These are phyloP conservation scores for Xiphias gladius DNA, from an alignment of 2,113 vertebrate genomes.

Conservation along the genomic window DNA sequence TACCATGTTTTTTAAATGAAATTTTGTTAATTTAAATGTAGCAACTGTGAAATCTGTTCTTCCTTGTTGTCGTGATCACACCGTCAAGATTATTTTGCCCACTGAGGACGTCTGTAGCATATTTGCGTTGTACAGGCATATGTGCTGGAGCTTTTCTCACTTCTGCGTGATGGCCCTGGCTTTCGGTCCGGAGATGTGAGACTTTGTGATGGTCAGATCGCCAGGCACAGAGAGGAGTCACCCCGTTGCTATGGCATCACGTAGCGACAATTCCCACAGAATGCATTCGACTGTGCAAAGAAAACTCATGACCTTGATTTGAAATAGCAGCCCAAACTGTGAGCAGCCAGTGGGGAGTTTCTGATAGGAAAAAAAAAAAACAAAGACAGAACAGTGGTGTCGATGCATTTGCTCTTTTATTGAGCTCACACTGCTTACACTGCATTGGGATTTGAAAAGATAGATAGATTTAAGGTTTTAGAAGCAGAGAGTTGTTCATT, in stretches of 20 bases:
- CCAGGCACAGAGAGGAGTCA: slow-evolving; percentile 45
- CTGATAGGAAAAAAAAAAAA: neutral
- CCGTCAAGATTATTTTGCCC: neutral
- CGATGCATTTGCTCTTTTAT: neutral
- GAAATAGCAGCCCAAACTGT: slow-evolving; percentile 43
- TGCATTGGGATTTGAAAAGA: neutral
- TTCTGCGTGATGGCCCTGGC: neutral
- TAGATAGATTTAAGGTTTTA: neutral
- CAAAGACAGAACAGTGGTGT: neutral
- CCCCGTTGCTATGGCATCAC: slow-evolving; percentile 65
- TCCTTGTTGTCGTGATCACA: slow-evolving; percentile 20
- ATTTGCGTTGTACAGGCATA: slow-evolving; percentile 25
- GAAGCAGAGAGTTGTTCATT: slow-evolving; percentile 28
- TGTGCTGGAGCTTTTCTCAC: slow-evolving; percentile 35
- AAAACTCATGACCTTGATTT: slow-evolving; percentile 45
- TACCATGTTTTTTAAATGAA: neutral
- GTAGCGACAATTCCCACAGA: slow-evolving; percentile 41
- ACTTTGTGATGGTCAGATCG: slow-evolving; percentile 23
- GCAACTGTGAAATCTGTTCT: neutral
- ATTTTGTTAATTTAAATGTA: neutral
- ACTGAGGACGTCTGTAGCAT: neutral
- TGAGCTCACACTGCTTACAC: slow-evolving; percentile 4
- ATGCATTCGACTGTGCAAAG: slow-evolving; percentile 38
- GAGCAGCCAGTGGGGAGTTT: slow-evolving; percentile 13
- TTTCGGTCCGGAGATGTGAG: slow-evolving; percentile 32